Evolutionary conservation across 2,113 vertebrate genomes (phyloP).

Genomic region (Boleophthalmus pectinirostris): DNA sequence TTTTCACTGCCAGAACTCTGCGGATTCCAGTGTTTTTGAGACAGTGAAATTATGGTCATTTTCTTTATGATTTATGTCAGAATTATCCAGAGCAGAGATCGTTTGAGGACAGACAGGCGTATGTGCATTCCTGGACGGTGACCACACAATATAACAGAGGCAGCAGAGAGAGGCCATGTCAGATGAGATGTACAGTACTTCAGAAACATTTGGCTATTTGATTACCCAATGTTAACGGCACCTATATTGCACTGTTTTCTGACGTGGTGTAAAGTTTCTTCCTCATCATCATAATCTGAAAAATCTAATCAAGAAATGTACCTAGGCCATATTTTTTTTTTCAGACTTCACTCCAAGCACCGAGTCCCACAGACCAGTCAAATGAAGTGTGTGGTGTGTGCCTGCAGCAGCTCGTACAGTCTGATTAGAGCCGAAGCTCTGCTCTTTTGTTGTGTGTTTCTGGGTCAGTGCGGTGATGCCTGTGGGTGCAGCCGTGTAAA

Average conservation of each 20-base stretch:
- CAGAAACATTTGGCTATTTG: too few species aligned
- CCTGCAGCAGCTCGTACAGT: slow-evolving; percentile 13
- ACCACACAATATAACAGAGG: not conserved
- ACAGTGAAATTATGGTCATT: slow-evolving; percentile 3
- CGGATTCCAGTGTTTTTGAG: not conserved
- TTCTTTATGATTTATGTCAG: slow-evolving; percentile 11
- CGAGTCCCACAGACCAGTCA: not conserved
- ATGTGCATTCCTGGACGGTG: too few species aligned
- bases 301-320: not conserved
- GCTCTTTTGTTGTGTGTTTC: slow-evolving; percentile 46
- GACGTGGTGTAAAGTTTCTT: too few species aligned
- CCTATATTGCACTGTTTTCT: too few species aligned
- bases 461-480: slow-evolving; percentile 46
- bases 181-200: not conserved
- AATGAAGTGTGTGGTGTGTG: slow-evolving; percentile 14
- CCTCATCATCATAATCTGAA: not conserved
- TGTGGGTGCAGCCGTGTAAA: slow-evolving; percentile 46
- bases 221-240: too few species aligned
- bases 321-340: not conserved
- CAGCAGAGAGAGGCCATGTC: not conserved
- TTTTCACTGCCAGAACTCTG: slow-evolving; percentile 5
- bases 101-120: not conserved
- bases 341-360: not conserved
- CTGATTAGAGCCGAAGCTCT: slow-evolving; percentile 48
- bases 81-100: not conserved